Base-by-base conservation (phyloP, 2,113 vertebrate genomes). In the Xiphophorus hellerii region DNA sequence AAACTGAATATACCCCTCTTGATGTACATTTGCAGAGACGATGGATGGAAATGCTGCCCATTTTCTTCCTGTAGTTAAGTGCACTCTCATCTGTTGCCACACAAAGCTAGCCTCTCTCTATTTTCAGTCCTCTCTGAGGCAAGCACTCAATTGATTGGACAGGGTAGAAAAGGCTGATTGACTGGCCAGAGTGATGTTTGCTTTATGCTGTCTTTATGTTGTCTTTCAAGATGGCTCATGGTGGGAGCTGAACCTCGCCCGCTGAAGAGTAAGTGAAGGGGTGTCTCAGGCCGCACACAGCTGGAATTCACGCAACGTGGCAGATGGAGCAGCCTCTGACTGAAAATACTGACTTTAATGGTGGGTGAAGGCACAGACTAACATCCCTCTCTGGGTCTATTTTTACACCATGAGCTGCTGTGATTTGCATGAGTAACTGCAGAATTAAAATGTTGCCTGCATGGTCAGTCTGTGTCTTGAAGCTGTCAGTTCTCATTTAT, bases 141-240 rank as follows among this genome's bases (percentile, higher is more conserved):
- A n/a, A 89, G 84, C 85, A 88, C 88, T 90, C 85, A 85, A 94
- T 94, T 93, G 88, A 93, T 92, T 91, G 89, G 80, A 84, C 66
- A 69, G 69, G 63, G 42, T 76, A 74, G 76, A 76, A 87, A 78
- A 68, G 80, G 78, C 83, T 89, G 90, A 92, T 90, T 90, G 92
- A 93, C 88, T 81, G 27, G 74, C 68, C 37, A 13, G 69, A 80
- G 80, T 54, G n/a, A 77, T 82, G 85, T 91, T 90, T 84, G 84
- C 82, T 81, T 84, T 73, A 77, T 68, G 68, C 61, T 82, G 82
- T 85, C 85, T 88, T 89, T 82, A 82, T 87, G 82, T 78, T 74
- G 80, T 84, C 81, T 83, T 78, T 66, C 65, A 71, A 62, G 28
- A 72, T 17, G 72, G 73, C 74, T 87, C 80, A 73, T 80, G 68